These are phyloP conservation scores for Alcedo quadribrachys DNA, from an alignment of 2,797 vertebrate species.

Conservation along the genomic window DNA sequence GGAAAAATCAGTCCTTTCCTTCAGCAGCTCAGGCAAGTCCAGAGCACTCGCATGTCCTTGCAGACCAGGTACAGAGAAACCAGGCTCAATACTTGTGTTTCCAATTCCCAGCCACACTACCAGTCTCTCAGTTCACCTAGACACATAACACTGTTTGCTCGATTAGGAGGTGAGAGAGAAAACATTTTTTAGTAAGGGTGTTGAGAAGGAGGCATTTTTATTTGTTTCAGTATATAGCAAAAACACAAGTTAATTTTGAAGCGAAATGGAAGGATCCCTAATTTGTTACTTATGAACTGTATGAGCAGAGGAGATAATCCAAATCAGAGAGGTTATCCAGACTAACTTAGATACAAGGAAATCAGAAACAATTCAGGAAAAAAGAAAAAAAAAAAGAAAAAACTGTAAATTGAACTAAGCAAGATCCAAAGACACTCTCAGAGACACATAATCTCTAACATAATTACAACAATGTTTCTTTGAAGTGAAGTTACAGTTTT, in stretches of 20 bases:
- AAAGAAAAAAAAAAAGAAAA: background rate
- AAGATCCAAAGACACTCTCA: constrained; percentile 2
- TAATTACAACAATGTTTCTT: constrained; percentile 71
- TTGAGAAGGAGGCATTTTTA: background rate
- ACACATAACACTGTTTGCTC: background rate
- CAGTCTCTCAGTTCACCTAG: background rate
- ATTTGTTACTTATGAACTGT: background rate
- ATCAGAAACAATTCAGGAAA: background rate
- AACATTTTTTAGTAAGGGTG: background rate
- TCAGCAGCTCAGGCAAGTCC: background rate
- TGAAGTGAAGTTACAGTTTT: constrained; percentile 61
- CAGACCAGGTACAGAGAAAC: background rate
- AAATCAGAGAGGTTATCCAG: constrained; percentile 35
- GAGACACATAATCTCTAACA: constrained; percentile 24
- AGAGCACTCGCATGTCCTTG: background rate
- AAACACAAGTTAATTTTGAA: constrained; percentile 27
- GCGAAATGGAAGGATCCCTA: constrained; percentile 19
- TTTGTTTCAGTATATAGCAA: background rate
- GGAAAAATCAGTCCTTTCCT: background rate
- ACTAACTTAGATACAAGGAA: background rate
- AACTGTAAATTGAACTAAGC: background rate
- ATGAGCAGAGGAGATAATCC: constrained; percentile 23
- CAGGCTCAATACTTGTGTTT: background rate
- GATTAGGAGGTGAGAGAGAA: background rate
- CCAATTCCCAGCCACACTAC: background rate